Conservation (phyloP, 2,797 vertebrate genomes). For the Sphenodon punctatus region DNA sequence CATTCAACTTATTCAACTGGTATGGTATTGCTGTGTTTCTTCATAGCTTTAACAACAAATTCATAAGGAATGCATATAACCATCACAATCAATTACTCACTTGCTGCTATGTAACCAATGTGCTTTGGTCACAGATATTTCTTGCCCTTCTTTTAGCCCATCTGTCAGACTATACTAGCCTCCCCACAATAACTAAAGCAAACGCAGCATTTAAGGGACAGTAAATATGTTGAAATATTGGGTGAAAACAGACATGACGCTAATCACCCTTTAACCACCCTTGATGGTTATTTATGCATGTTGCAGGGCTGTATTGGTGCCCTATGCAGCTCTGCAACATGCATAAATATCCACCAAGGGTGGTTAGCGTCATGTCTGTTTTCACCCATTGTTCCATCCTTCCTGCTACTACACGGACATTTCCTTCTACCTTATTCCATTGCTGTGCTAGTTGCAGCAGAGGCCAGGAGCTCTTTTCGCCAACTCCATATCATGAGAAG, state of each 20-base stretch:
- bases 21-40: neutral
- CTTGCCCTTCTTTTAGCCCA: neutral
- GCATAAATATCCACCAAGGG: too few relatives aligned
- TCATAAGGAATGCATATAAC: neutral
- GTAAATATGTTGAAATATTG: neutral
- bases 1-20: too few relatives aligned
- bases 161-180: neutral
- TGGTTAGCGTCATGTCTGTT: too few relatives aligned
- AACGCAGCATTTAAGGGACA: neutral
- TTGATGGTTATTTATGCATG: too few relatives aligned
- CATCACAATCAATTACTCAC: neutral
- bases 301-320: too few relatives aligned
- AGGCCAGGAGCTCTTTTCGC: too few relatives aligned
- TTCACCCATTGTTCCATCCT: too few relatives aligned
- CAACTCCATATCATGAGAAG: too few relatives aligned
- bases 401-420: neutral
- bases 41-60: neutral
- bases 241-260: too few relatives aligned
- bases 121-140: neutral
- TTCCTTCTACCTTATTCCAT: conserved; percentile 2
- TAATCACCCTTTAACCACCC: too few relatives aligned
- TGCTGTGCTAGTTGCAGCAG: too few relatives aligned
- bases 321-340: too few relatives aligned
- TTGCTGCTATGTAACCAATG: neutral
- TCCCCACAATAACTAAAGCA: neutral